A percentile compares a stretch with the other conserved stretches of the same genome.
Conservation (phyloP, 2,113 vertebrate genomes). For the Acanthochromis polyacanthus region DNA sequence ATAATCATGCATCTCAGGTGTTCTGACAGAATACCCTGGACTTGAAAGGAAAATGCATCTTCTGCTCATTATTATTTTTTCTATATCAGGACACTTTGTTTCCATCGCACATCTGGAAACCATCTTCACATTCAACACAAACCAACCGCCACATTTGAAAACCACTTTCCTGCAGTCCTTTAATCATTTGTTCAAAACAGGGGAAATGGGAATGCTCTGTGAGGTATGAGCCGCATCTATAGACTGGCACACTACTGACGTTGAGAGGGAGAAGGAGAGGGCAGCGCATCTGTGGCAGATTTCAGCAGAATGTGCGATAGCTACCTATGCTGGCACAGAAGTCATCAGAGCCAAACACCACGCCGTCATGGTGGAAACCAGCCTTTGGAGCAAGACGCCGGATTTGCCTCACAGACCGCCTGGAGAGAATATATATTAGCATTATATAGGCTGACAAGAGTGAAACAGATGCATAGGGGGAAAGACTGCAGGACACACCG, state of each 20-base stretch:
- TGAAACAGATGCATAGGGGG: conserved; percentile 16
- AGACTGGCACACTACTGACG: too few relatives aligned
- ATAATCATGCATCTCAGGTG: neutral
- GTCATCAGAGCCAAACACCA: conserved; percentile 98
- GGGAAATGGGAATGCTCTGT: too few relatives aligned
- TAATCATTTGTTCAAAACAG: neutral
- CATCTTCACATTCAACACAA: neutral
- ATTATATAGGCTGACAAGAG: conserved; percentile 12
- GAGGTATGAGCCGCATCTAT: too few relatives aligned
- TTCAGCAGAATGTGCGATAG: neutral
- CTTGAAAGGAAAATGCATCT: neutral
- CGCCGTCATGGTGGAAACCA: conserved; percentile 93
- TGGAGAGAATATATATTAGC: conserved; percentile 78
- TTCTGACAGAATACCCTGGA: neutral
- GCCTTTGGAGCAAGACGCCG: conserved; percentile 81
- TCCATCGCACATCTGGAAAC: neutral
- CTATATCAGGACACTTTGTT: neutral
- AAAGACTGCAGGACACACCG: neutral
- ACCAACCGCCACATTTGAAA: neutral
- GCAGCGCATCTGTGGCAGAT: neutral
- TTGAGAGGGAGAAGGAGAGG: neutral
- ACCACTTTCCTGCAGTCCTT: neutral
- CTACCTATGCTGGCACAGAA: conserved; percentile 99
- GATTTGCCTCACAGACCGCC: conserved; percentile 93
- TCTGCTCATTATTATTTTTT: neutral